These are phyloP conservation scores for Caenorhabditis inopinata DNA, from an alignment of 1,140 invertebrate genomes.

Conservation along the genomic window DNA sequence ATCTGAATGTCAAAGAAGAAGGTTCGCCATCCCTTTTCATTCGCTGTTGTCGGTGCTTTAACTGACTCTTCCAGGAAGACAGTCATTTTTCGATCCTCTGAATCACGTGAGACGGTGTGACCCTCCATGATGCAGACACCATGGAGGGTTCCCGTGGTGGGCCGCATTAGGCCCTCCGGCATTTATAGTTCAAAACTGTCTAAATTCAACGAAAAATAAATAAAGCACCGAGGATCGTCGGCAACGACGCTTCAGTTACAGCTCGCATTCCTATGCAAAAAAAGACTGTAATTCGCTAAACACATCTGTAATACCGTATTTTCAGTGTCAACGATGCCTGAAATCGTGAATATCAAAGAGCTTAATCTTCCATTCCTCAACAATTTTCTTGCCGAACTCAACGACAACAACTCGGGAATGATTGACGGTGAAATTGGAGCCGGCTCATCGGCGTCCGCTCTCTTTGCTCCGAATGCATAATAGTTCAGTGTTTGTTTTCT, in stretches of 20 bases:
- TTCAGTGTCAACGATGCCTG: neutral
- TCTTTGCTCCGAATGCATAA: conserved; percentile 8
- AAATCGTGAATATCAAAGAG: conserved; percentile 42
- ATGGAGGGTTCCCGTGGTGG: too few species aligned
- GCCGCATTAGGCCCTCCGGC: too few species aligned
- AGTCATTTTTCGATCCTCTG: too few species aligned
- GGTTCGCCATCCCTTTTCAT: neutral
- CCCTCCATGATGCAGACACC: too few species aligned
- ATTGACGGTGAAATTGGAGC: neutral
- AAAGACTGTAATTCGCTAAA: neutral
- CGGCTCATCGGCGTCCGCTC: neutral
- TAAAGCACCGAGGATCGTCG: too few species aligned
- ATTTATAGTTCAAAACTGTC: too few species aligned
- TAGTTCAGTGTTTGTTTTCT: neutral
- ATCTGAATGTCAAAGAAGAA: neutral
- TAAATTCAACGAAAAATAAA: too few species aligned
- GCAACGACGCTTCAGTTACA: too few species aligned
- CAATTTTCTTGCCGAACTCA: conserved; percentile 25
- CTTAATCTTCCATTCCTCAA: conserved; percentile 26
- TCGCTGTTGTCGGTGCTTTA: too few species aligned
- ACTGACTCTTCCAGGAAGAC: too few species aligned
- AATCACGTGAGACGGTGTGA: too few species aligned
- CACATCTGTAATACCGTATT: neutral
- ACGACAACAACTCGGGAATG: neutral
- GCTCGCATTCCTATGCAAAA: too few species aligned